Percentiles rank a stretch among this genome's conserved stretches.
These are phyloP conservation scores for Limnephilus marmoratus DNA, from an alignment of 2,888 invertebrate species.

Conservation along the genomic window DNA sequence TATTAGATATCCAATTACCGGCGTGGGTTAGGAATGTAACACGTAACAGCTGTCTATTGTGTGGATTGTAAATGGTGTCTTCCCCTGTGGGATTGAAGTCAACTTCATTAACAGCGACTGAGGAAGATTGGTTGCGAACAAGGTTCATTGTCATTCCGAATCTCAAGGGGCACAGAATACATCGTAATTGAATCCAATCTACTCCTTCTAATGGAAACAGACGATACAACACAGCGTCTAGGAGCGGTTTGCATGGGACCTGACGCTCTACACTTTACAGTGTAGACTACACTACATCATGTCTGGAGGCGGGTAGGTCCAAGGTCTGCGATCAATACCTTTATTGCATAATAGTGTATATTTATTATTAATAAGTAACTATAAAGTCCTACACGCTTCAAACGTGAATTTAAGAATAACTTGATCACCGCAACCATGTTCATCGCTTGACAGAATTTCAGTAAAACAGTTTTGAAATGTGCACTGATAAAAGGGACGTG, in stretches of 20 bases:
- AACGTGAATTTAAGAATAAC: neutral
- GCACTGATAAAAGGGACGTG: too few species aligned
- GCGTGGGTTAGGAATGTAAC: neutral
- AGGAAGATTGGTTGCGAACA: neutral
- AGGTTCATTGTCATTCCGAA: neutral
- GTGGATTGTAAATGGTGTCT: neutral
- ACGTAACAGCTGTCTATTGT: neutral
- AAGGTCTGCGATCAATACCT: neutral
- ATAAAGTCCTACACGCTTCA: neutral
- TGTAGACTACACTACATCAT: neutral
- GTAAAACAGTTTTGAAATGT: too few species aligned
- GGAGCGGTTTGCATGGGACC: neutral
- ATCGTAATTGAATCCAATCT: neutral
- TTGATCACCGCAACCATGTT: too few species aligned
- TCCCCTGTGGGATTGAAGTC: neutral
- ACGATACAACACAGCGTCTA: neutral
- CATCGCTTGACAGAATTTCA: too few species aligned
- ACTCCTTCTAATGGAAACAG: constrained; percentile 1
- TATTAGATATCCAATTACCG: too few species aligned
- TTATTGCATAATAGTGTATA: neutral
- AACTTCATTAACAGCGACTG: neutral
- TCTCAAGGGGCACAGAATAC: constrained; percentile 2
- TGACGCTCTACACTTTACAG: neutral
- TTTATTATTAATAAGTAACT: neutral
- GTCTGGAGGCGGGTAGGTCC: neutral